These are phyloP conservation scores for Apodemia zela DNA, from an alignment of 2,888 invertebrate species.

Conservation along the genomic window DNA sequence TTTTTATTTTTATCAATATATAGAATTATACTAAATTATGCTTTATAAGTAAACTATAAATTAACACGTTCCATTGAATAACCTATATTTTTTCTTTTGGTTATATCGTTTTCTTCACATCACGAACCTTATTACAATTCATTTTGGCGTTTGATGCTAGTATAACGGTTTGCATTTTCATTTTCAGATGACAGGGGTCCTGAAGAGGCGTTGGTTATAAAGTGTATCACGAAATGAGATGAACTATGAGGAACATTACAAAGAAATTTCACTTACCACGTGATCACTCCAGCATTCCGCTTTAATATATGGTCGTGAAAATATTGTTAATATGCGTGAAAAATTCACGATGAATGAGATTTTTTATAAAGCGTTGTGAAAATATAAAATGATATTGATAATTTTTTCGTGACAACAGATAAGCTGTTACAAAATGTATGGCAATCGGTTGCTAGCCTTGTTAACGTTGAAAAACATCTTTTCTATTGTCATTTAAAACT, in stretches of 20 bases:
- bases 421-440: conserved; percentile 36
- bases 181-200: conserved; percentile 75
- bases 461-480: neutral
- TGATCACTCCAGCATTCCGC: conserved; percentile 40
- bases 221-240: conserved; percentile 66
- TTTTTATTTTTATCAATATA: too few relatives aligned
- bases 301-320: conserved; percentile 36
- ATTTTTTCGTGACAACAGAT: conserved; percentile 51
- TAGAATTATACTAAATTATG: too few relatives aligned
- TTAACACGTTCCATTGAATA: too few relatives aligned
- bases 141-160: neutral
- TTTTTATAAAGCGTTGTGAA: conserved; percentile 72
- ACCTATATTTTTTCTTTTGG: neutral
- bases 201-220: conserved; percentile 67
- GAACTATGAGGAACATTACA: conserved; percentile 45
- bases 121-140: neutral
- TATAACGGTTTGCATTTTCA: conserved; percentile 19
- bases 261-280: conserved; percentile 53
- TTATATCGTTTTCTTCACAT: neutral
- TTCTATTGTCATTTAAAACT: neutral
- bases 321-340: conserved; percentile 31
- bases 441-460: conserved; percentile 5
- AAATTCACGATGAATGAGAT: conserved; percentile 37
- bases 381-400: conserved; percentile 45
- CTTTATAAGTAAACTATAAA: too few relatives aligned